phyloP scores from a whole-genome alignment of 2,797 vertebrate genomes.

The Bovichtus variegatus region DNA sequence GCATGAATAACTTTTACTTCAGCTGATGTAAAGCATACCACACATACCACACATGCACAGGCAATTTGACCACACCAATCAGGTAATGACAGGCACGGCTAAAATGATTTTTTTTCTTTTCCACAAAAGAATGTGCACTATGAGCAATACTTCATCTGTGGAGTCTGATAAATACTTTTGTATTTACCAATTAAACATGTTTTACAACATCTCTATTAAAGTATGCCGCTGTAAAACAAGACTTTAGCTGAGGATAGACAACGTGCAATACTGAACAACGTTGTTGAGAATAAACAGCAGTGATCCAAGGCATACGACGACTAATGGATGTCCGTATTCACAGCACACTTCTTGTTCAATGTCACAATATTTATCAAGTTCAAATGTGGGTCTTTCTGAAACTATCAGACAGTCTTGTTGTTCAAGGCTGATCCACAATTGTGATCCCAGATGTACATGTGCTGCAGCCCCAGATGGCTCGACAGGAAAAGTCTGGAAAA shows the following conservation, averaged over 20 bases:
- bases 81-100: slow-evolving; percentile 24
- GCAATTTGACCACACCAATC: slow-evolving; percentile 23
- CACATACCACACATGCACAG: slow-evolving; percentile 36
- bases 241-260: slow-evolving; percentile 2
- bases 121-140: slow-evolving; percentile 6
- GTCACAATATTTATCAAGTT: slow-evolving; percentile 41
- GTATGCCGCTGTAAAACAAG: background rate
- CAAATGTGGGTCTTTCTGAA: slow-evolving; percentile 23
- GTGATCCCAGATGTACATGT: slow-evolving; percentile 64
- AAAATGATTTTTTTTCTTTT: slow-evolving; percentile 5
- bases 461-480: slow-evolving; percentile 56
- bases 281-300: background rate
- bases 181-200: background rate
- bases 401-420: slow-evolving; percentile 10
- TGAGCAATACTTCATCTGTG: background rate
- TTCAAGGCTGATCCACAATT: slow-evolving; percentile 37
- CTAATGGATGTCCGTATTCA: slow-evolving; percentile 21
- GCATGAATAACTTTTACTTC: slow-evolving; percentile 23
- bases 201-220: background rate
- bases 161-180: background rate
- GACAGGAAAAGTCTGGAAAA: slow-evolving; percentile 68
- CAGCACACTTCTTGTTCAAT: slow-evolving; percentile 36
- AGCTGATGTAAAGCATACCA: slow-evolving; percentile 5
- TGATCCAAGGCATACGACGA: background rate
- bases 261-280: background rate